Evolutionary conservation across 2,113 vertebrate species (phyloP).

Genomic region (Solenodon paradoxus): DNA sequence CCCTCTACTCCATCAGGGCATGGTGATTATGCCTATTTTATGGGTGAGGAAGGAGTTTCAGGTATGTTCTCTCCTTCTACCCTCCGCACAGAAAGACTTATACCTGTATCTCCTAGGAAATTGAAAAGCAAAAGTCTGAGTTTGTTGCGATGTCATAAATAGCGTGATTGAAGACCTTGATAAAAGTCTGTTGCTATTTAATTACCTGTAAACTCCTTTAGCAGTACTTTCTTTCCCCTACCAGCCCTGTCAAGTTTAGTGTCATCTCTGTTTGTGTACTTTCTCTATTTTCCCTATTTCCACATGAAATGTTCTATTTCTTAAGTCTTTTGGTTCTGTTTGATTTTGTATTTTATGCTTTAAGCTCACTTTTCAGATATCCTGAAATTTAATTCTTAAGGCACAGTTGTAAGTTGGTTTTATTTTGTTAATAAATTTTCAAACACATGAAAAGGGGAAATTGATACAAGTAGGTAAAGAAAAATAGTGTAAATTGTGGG

Average conservation of each 20-base stretch:
- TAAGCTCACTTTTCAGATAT: not conserved
- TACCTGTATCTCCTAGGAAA: not conserved
- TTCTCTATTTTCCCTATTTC: not conserved
- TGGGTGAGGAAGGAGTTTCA: not conserved
- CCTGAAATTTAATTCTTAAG: not conserved
- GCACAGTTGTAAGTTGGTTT: not conserved
- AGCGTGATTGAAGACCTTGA: not conserved
- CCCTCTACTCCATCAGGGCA: too few relatives aligned
- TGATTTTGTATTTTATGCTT: constrained; percentile 34
- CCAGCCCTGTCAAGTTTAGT: not conserved
- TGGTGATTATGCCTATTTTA: not conserved
- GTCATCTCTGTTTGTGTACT: not conserved
- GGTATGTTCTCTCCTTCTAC: not conserved
- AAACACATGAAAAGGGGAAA: not conserved
- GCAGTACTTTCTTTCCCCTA: not conserved
- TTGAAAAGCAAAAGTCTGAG: not conserved
- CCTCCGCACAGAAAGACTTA: not conserved
- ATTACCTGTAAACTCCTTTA: not conserved
- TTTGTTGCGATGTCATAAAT: constrained; percentile 1
- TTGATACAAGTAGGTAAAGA: not conserved
- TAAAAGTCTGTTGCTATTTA: not conserved
- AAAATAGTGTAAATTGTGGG: constrained; percentile 26
- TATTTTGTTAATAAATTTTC: constrained; percentile 41
- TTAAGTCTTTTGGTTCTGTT: not conserved
- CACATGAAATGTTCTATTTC: not conserved